A percentile compares a stretch with the other conserved stretches of the same genome.
phyloP scores from a whole-genome alignment of 2,888 invertebrate genomes.

The Acronicta psi region DNA sequence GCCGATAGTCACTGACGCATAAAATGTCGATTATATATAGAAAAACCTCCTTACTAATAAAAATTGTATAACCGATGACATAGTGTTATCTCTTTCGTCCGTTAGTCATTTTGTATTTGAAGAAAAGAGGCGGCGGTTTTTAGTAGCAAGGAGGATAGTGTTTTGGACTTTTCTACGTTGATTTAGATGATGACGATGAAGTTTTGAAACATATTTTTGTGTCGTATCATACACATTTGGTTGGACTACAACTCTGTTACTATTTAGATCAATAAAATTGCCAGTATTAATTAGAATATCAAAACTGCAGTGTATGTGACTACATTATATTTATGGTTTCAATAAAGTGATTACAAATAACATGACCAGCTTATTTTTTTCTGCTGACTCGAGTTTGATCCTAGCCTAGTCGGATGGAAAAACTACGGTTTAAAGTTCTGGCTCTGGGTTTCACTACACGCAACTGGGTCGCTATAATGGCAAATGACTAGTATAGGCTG shows the following conservation, averaged over 20 bases:
- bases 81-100: neutral
- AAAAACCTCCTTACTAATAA: constrained; percentile 17
- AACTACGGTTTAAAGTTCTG: too few species aligned
- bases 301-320: constrained; percentile 35
- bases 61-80: neutral
- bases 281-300: constrained; percentile 45
- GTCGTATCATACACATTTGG: constrained; percentile 48
- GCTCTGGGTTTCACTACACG: too few species aligned
- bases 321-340: constrained; percentile 35
- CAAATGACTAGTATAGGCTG: too few species aligned
- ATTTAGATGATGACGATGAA: constrained; percentile 40
- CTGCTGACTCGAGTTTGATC: neutral
- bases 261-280: constrained; percentile 25
- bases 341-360: constrained; percentile 42
- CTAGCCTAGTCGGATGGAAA: too few species aligned
- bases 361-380: constrained; percentile 30
- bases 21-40: constrained; percentile 49
- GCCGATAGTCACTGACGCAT: constrained; percentile 55
- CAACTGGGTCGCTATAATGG: too few species aligned
- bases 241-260: constrained; percentile 22
- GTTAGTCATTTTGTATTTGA: constrained; percentile 1
- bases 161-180: constrained; percentile 57
- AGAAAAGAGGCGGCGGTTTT: neutral
- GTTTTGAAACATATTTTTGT: constrained; percentile 41
- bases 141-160: constrained; percentile 1